Conservation (phyloP, 35 echinoderm and acorn worm species). For the Ophiothrix spiculata region DNA sequence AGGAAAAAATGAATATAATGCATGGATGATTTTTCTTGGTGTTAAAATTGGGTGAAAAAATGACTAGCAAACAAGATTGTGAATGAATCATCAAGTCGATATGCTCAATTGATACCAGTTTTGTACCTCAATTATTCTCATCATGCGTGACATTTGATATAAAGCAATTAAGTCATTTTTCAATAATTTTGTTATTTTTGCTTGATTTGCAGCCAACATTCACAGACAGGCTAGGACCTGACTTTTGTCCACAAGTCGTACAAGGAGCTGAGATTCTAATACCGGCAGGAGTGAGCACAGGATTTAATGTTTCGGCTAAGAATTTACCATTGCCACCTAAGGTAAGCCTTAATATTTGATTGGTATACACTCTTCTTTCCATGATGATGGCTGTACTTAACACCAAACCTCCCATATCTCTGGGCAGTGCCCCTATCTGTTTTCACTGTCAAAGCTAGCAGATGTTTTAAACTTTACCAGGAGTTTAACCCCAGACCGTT, state of each 20-base stretch:
- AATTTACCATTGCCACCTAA: slow-evolving; percentile 47
- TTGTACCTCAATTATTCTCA: background rate
- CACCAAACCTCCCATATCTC: background rate
- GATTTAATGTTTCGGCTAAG: slow-evolving; percentile 36
- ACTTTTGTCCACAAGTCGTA: slow-evolving; percentile 8
- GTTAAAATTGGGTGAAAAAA: background rate
- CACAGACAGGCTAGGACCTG: slow-evolving; percentile 1
- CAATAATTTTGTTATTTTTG: background rate
- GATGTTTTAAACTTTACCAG: background rate
- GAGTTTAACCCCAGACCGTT: background rate
- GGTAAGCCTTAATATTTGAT: slow-evolving; percentile 31
- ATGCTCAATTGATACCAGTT: slow-evolving; percentile 1
- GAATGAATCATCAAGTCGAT: background rate
- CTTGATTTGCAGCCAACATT: background rate
- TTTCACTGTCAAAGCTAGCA: background rate
- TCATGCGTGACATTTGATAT: background rate
- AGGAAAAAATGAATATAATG: background rate
- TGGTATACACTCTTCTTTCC: background rate
- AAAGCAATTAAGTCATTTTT: too few relatives aligned
- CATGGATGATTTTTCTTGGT: background rate
- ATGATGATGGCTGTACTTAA: background rate
- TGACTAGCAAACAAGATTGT: background rate
- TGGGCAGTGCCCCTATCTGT: background rate
- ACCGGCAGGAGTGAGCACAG: slow-evolving; percentile 50
- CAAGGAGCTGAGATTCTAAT: slow-evolving; percentile 49